Evolutionary conservation across 2,888 invertebrate species (phyloP).

Genomic region (Watsonalla cultraria): DNA sequence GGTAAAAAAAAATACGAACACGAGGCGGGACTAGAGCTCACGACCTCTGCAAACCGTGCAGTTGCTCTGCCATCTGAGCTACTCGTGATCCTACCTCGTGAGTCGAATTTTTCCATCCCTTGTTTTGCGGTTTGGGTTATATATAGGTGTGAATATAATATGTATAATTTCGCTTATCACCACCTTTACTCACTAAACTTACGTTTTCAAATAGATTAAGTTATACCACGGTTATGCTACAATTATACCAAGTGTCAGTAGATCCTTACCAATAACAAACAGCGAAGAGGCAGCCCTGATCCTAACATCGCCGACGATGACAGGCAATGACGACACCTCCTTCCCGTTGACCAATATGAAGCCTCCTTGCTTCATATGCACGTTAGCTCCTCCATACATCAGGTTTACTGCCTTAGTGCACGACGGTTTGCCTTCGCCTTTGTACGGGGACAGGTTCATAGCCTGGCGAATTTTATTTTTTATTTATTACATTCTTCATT

Average conservation of each 20-base stretch:
- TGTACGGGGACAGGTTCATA: slow-evolving; percentile 80
- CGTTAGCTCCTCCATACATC: slow-evolving; percentile 66
- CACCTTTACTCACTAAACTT: background rate
- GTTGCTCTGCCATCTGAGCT: no score
- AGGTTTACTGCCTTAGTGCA: slow-evolving; percentile 90
- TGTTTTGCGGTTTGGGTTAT: no score
- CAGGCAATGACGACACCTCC: slow-evolving; percentile 82
- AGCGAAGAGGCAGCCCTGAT: slow-evolving; percentile 88
- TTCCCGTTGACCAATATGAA: slow-evolving; percentile 84
- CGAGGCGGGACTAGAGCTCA: no score
- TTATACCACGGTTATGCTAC: background rate
- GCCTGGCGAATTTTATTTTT: slow-evolving; percentile 48
- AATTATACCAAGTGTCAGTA: background rate
- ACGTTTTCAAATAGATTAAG: background rate
- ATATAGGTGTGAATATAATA: no score
- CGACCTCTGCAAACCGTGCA: no score
- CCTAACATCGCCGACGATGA: slow-evolving; percentile 78
- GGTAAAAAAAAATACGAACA: no score
- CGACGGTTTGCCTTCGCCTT: slow-evolving; percentile 81
- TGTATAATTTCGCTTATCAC: no score
- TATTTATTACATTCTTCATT: no score
- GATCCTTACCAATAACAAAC: slow-evolving; percentile 79
- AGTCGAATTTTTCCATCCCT: no score
- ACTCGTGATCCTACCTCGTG: no score
- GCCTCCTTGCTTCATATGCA: slow-evolving; percentile 88